These are phyloP conservation scores for Bombus superbus DNA, from an alignment of 1,140 invertebrate genomes.

Conservation along the genomic window DNA sequence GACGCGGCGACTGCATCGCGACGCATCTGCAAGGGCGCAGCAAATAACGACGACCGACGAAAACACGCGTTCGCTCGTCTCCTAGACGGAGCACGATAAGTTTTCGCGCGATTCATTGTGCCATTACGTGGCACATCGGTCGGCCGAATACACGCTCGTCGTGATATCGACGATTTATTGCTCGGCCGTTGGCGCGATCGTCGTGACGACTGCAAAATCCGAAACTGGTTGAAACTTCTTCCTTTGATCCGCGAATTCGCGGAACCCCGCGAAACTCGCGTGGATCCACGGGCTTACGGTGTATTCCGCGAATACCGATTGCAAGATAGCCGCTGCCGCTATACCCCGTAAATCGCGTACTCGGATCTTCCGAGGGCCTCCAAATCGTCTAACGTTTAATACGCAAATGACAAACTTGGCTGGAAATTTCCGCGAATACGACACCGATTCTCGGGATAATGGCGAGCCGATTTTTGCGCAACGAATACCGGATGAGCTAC, in stretches of 20 bases:
- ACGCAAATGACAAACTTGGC: neutral
- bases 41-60: conserved; percentile 69
- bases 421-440: neutral
- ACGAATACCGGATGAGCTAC: neutral
- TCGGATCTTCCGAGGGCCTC: neutral
- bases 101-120: conserved; percentile 67
- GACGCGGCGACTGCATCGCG: conserved; percentile 16
- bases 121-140: conserved; percentile 61
- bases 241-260: neutral
- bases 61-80: conserved; percentile 66
- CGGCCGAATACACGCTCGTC: conserved; percentile 66
- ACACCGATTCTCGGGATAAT: neutral
- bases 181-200: conserved; percentile 21
- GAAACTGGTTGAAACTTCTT: conserved; percentile 11
- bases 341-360: neutral
- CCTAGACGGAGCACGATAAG: conserved; percentile 56
- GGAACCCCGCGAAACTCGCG: conserved; percentile 35
- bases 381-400: neutral
- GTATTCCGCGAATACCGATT: neutral
- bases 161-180: conserved; percentile 67
- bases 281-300: neutral
- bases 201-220: conserved; percentile 10
- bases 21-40: conserved; percentile 56
- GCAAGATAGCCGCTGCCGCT: too few relatives aligned
- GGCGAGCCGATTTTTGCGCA: neutral